These are phyloP conservation scores for Drosophila fuyamai DNA, from an alignment of 1,140 invertebrate species.

Conservation along the genomic window DNA sequence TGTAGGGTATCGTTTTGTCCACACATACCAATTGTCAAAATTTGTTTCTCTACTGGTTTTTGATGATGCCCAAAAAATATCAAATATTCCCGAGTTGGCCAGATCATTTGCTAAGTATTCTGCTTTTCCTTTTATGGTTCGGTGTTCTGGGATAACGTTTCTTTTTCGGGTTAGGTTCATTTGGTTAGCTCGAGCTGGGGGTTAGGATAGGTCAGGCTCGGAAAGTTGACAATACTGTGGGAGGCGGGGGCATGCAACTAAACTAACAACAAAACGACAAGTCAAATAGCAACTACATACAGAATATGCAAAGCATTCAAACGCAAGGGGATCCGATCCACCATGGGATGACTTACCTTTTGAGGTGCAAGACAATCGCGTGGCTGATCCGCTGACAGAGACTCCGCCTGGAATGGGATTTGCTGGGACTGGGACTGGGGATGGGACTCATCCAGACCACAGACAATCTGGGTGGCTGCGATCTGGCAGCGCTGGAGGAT, in stretches of 20 bases:
- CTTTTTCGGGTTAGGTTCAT: conserved; percentile 13
- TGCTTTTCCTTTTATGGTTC: conserved; percentile 23
- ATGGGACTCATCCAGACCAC: conserved; percentile 10
- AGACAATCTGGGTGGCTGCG: conserved; percentile 59
- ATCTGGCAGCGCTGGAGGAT: conserved; percentile 61
- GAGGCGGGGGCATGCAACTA: conserved; percentile 43
- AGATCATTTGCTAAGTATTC: conserved; percentile 43
- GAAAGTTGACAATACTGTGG: conserved; percentile 72
- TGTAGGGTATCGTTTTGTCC: too few relatives aligned
- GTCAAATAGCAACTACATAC: conserved; percentile 45
- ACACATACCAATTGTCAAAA: not conserved
- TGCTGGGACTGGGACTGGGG: not conserved
- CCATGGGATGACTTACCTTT: conserved; percentile 62
- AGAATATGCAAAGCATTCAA: conserved; percentile 35
- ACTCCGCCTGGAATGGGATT: conserved; percentile 17
- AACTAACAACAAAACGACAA: conserved; percentile 28
- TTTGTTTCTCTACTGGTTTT: not conserved
- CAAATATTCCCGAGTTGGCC: conserved; percentile 1
- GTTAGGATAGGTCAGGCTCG: conserved; percentile 40
- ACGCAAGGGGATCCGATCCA: not conserved
- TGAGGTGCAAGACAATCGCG: conserved; percentile 81
- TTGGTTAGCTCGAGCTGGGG: conserved; percentile 34
- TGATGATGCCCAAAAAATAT: conserved; percentile 15
- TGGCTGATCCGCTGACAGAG: conserved; percentile 59
- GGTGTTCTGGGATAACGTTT: conserved; percentile 15